Base-by-base conservation (phyloP, 1,140 invertebrate genomes). In the Caenorhabditis inopinata region DNA sequence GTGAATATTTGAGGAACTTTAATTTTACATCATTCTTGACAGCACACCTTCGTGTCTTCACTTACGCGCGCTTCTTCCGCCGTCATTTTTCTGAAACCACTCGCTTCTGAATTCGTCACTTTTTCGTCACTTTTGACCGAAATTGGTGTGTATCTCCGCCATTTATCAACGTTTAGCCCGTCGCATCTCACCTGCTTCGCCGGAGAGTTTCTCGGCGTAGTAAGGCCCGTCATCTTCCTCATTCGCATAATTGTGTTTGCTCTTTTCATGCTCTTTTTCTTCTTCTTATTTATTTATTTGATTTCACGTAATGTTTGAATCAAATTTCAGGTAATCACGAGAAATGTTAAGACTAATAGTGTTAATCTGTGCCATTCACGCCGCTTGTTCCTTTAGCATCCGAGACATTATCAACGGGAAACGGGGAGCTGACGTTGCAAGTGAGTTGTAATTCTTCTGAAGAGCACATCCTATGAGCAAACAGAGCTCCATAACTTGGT, bases 361-460 rank as follows among this genome's bases (percentile, higher is more conserved):
- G 58, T 68, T 68, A 68, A 68, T 68, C 32, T 68, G 58, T 18
- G 58, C 58, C 58, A 68, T 68, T 32, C 58, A 68, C 27, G 38
- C 58, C 58, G 58, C 32, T 68, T 68, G 12, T 25, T 38, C 80
- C 14, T 83, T 83, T 53, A 81, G 78, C 53, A 83, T 83, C 62
- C 82, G 83, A 18, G 83, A 83, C 46, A 47, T 84, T 23, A 78
- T 83, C 25, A 47, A 51, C 14, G 77, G 81, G 42, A 82, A 82
- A 80, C 77, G 81, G 21, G 53, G 47, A 79, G 58, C 47, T 53
- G 48, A 80, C 68, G 49, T 27, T 23, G 32, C 74, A 18, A 47
- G 75, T 81, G 42, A 80, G 53, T 48, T 38, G 29, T 81, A n/a
- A n/a, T n/a, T n/a, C n/a, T n/a, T n/a, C n/a, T n/a, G n/a, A n/a